phyloP scores from a whole-genome alignment of 2,888 invertebrate genomes.

The Mamestra brassicae region DNA sequence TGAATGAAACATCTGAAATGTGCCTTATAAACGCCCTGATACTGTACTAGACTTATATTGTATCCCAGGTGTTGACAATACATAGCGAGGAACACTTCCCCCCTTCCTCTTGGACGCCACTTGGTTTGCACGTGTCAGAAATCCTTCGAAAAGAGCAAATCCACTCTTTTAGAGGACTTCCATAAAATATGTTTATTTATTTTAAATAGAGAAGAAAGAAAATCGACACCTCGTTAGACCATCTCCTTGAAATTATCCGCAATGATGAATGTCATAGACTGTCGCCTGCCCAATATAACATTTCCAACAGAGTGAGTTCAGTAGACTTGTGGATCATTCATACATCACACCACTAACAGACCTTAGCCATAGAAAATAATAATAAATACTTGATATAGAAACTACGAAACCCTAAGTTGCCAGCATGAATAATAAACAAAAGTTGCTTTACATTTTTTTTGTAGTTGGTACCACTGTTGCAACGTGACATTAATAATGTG shows the following conservation, averaged over 20 bases:
- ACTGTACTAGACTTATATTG: slow-evolving; percentile 1
- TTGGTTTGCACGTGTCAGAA: slow-evolving; percentile 18
- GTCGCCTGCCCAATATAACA: slow-evolving; percentile 6
- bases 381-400: not conserved
- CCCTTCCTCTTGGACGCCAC: not conserved
- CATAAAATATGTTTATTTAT: slow-evolving; percentile 23
- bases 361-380: not conserved
- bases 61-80: slow-evolving; percentile 12
- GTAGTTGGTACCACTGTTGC: not conserved
- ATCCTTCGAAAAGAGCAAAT: not conserved
- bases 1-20: too few relatives aligned
- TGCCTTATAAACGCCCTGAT: too few relatives aligned
- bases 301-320: slow-evolving; percentile 24
- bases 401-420: not conserved
- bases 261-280: slow-evolving; percentile 5
- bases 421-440: not conserved
- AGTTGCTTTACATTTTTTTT: not conserved
- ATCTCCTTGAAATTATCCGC: slow-evolving; percentile 6
- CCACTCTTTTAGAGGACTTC: slow-evolving; percentile 12
- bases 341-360: not conserved
- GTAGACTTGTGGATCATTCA: slow-evolving; percentile 17
- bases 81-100: not conserved
- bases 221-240: not conserved
- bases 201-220: slow-evolving; percentile 26
- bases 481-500: not conserved